phyloP scores from a whole-genome alignment of 2,797 vertebrate genomes.

The Tinamus major region DNA sequence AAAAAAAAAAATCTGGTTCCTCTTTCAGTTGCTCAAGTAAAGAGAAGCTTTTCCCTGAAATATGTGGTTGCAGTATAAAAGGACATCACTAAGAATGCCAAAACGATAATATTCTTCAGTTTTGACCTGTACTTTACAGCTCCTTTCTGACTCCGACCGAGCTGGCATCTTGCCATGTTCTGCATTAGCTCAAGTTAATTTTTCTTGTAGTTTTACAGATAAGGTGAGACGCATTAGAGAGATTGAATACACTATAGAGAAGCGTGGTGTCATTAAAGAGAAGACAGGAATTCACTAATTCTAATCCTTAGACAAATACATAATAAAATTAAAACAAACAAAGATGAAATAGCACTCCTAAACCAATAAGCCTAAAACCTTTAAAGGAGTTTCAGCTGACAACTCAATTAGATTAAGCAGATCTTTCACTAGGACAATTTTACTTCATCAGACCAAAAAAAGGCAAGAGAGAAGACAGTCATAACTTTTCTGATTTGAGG shows the following conservation, averaged over 20 bases:
- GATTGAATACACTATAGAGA: not conserved
- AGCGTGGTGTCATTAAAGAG: not conserved
- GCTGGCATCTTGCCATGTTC: constrained; percentile 2
- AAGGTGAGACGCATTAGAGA: constrained; percentile 26
- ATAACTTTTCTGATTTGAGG: not conserved
- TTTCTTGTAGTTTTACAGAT: constrained; percentile 10
- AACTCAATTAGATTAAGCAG: not conserved
- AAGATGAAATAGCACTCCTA: constrained; percentile 29
- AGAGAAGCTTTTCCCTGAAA: not conserved
- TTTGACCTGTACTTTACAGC: not conserved
- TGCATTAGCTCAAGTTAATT: constrained; percentile 12
- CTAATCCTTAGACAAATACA: constrained; percentile 24
- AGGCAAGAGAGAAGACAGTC: not conserved
- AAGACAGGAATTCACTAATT: not conserved
- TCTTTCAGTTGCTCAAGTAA: not conserved
- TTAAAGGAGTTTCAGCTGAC: constrained; percentile 47
- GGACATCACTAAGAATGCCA: not conserved
- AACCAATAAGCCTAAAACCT: constrained; percentile 5
- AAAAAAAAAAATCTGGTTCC: not conserved
- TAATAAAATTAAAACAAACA: constrained; percentile 28
- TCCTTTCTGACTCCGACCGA: not conserved
- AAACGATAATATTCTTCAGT: not conserved
- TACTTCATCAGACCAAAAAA: not conserved
- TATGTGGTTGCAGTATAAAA: not conserved
- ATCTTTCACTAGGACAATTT: not conserved